Conservation (phyloP, 2,888 invertebrate genomes). For the Cantharis flavilabris region DNA sequence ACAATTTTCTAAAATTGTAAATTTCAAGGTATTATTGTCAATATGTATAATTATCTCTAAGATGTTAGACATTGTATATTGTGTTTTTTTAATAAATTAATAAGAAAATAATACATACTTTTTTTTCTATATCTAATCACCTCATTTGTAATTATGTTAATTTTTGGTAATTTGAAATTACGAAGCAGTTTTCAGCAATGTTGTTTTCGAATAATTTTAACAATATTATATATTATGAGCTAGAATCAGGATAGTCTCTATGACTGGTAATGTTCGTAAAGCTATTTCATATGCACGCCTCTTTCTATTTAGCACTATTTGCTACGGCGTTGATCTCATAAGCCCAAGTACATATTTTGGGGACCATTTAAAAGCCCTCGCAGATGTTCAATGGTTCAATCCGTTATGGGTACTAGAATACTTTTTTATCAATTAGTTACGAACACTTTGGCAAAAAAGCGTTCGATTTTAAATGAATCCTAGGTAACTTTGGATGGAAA, state of each 20-base stretch:
- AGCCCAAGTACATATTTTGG: conserved; percentile 20
- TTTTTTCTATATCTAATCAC: neutral
- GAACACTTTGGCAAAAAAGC: conserved; percentile 11
- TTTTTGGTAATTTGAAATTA: neutral
- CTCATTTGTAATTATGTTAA: neutral
- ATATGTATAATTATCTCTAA: neutral
- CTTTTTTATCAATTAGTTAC: conserved; percentile 32
- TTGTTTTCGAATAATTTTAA: neutral
- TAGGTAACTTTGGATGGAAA: neutral
- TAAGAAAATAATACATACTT: neutral
- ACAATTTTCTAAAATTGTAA: neutral
- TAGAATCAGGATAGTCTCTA: neutral
- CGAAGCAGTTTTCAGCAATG: neutral
- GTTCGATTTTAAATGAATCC: neutral
- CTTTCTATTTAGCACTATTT: conserved; percentile 31
- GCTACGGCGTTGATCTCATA: conserved; percentile 24
- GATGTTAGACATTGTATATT: neutral
- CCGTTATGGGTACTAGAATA: conserved; percentile 27
- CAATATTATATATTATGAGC: neutral
- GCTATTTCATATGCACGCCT: conserved; percentile 26
- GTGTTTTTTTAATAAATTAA: neutral
- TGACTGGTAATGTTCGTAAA: conserved; percentile 5
- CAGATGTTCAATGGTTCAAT: conserved; percentile 32
- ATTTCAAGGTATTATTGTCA: neutral
- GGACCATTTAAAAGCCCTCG: conserved; percentile 15